Evolutionary conservation across 2,113 vertebrate species (phyloP), one percentile per base, ranked within the genome.

Genomic region (Brachyhypopomus gauderio): DNA sequence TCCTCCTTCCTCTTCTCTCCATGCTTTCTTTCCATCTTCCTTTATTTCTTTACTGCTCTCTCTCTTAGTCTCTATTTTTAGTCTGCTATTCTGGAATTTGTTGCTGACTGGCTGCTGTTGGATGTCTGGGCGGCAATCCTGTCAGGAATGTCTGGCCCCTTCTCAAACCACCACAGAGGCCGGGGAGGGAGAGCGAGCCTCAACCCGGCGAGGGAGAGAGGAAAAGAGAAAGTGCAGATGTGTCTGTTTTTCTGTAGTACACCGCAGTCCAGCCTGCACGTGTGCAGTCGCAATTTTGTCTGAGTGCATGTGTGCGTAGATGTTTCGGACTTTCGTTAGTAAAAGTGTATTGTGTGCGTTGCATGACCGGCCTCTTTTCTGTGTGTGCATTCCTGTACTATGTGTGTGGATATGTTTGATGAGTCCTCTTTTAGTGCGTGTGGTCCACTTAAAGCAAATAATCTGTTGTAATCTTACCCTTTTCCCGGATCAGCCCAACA

Each of bases 21-120:
- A 67, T 16, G 58, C 17, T 41, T 55, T 56, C 72, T 75, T 73
- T 60, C 2, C 23, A 17, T n/a, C 25, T 66, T 34, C 12, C 27
- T 67, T 58, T 63, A 75, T 59, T 67, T 67, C 72, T 41, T 76
- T 41, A 41, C 14, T 56, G 16, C 48, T 36, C 58, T 72, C 62
- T 36, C 72, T 92, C 88, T 89, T 83, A 64, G 84, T 79, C 86
- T 89, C 93, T 94, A 94, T 94, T 94, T 94, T 93, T 94, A 94
- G 93, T 89, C 90, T 91, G 91, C 92, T 93, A 94, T 94, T 94
- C 93, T 93, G 93, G 92, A 94, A 92, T 92, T 90, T 86, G 88
- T 89, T 90, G 89, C 92, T 93, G 92, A 91, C 92, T 93, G 90
- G 90, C 91, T 92, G 90, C 89, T 90, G 90, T 85, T 90, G 90